These are phyloP conservation scores for Ceyx erithaca DNA, from an alignment of 2,797 vertebrate genomes.

Conservation along the genomic window DNA sequence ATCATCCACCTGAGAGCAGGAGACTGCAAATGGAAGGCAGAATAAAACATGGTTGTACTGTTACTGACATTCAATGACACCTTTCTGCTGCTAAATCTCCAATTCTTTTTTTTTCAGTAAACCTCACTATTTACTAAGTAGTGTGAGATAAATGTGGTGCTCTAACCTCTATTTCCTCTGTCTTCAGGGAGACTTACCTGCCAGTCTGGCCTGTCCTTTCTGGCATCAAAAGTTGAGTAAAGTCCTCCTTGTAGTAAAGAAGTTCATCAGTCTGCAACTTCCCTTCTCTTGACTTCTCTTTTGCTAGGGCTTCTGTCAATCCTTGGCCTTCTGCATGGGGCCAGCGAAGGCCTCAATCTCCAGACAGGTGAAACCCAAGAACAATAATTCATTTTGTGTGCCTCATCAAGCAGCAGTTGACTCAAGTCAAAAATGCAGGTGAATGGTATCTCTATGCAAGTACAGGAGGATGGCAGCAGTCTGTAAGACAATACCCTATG, in stretches of 20 bases:
- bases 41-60: background rate
- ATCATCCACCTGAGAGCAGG: background rate
- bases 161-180: background rate
- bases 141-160: background rate
- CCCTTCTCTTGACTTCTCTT: constrained; percentile 27
- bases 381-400: background rate
- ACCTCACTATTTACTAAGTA: constrained; percentile 14
- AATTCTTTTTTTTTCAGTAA: background rate
- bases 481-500: background rate
- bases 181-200: constrained; percentile 47
- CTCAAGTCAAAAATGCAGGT: background rate
- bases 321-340: background rate
- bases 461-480: background rate
- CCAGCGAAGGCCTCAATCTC: background rate
- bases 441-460: background rate
- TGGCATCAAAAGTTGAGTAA: constrained; percentile 14
- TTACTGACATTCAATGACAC: background rate
- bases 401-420: background rate
- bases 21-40: background rate
- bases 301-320: constrained; percentile 1
- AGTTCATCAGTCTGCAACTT: constrained; percentile 23
- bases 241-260: background rate
- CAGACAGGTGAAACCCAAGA: background rate
- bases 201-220: background rate
- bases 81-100: background rate